These are phyloP conservation scores for Gallinago jamesoni DNA, from an alignment of 2,113 vertebrate species.

Conservation along the genomic window DNA sequence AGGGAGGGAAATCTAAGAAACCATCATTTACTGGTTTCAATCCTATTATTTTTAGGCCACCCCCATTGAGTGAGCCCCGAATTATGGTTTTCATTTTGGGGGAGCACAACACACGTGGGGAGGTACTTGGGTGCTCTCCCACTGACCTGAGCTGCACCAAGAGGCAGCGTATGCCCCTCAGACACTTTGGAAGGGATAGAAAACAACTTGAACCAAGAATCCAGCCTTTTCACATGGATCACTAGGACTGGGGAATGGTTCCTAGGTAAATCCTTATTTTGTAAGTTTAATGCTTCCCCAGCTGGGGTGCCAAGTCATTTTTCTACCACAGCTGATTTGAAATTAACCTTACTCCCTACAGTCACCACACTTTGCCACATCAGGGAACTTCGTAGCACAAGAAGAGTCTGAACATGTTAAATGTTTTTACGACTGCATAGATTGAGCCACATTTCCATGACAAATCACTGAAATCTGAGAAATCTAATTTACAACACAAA, in stretches of 20 bases:
- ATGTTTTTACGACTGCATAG: constrained; percentile 21
- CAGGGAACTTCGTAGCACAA: background rate
- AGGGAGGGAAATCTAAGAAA: background rate
- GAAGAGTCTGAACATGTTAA: background rate
- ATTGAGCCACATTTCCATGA: constrained; percentile 25
- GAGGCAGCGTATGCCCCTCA: background rate
- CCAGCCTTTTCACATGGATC: background rate
- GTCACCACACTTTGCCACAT: background rate
- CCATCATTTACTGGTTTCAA: background rate
- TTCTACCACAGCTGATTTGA: background rate
- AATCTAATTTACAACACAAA: constrained; percentile 38
- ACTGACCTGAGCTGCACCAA: background rate
- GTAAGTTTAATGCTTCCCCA: background rate
- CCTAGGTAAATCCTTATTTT: background rate
- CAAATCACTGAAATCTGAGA: constrained; percentile 33
- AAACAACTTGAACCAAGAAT: background rate
- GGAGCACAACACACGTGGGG: fast-evolving
- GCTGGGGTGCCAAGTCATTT: background rate
- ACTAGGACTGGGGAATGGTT: background rate
- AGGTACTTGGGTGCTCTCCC: background rate
- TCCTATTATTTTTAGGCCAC: constrained; percentile 4
- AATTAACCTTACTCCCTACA: constrained; percentile 10
- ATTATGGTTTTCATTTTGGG: background rate
- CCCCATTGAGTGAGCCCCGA: background rate
- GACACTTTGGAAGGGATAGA: background rate